A percentile compares a stretch with the other conserved stretches of the same genome.
Conservation (phyloP, 2,888 invertebrate genomes). For the Cryptocephalus moraei region DNA sequence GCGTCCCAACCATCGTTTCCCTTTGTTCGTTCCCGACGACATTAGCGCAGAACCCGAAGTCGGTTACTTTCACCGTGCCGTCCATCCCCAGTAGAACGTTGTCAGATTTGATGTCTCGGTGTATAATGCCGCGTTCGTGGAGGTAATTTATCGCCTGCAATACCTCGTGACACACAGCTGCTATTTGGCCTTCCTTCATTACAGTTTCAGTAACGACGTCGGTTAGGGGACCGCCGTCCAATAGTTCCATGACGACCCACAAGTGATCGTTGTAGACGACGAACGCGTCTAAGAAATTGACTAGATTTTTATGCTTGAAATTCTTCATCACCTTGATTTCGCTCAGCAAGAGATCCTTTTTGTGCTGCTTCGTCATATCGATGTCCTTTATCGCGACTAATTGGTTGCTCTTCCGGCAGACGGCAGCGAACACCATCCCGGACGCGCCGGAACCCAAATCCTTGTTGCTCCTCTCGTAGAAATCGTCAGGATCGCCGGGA, state of each 20-base stretch:
- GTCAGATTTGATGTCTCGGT: constrained; percentile 96
- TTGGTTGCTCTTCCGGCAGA: constrained; percentile 59
- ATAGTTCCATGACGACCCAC: constrained; percentile 94
- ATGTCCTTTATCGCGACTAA: constrained; percentile 95
- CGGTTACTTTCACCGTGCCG: constrained; percentile 84
- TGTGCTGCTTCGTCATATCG: constrained; percentile 87
- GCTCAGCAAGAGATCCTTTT: constrained; percentile 90
- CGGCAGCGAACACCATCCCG: constrained; percentile 84
- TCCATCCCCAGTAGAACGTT: constrained; percentile 91
- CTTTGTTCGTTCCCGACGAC: constrained; percentile 83
- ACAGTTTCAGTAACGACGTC: constrained; percentile 96
- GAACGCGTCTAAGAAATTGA: constrained; percentile 91
- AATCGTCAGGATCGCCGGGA: constrained; percentile 66
- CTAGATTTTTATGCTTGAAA: constrained; percentile 82
- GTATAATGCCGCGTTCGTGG: constrained; percentile 82
- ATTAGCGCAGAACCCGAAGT: constrained; percentile 98
- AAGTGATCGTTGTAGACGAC: constrained; percentile 76
- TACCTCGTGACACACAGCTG: constrained; percentile 85
- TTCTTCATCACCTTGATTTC: constrained; percentile 88
- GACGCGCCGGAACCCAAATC: constrained; percentile 81
- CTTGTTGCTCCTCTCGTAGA: constrained; percentile 66
- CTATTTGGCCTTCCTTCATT: constrained; percentile 94
- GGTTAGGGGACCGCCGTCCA: constrained; percentile 91
- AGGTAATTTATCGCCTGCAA: constrained; percentile 80
- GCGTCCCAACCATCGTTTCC: constrained; percentile 96